These are phyloP conservation scores for Blera fallax DNA, from an alignment of 2,888 invertebrate genomes.

Conservation along the genomic window DNA sequence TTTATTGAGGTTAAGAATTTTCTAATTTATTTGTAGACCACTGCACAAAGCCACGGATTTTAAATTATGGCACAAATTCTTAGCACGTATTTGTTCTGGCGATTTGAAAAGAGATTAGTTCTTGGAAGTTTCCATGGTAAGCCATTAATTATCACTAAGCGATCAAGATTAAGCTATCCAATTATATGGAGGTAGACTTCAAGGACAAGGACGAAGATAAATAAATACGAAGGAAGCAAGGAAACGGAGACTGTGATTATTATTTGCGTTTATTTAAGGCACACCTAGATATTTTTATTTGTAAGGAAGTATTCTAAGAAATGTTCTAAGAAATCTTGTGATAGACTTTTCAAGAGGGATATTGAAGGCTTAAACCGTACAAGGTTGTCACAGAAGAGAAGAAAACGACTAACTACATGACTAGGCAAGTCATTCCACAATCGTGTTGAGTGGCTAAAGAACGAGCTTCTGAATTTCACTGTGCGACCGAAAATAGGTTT, in stretches of 20 bases:
- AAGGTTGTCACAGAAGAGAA: too few species aligned
- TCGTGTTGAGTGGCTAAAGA: too few species aligned
- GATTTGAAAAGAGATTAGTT: slow-evolving; percentile 58
- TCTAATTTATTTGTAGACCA: slow-evolving; percentile 66
- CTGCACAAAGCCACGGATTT: background rate
- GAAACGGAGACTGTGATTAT: background rate
- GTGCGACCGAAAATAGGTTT: too few species aligned
- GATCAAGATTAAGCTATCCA: slow-evolving; percentile 64
- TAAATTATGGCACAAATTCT: slow-evolving; percentile 37
- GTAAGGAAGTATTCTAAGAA: too few species aligned
- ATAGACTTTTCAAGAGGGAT: too few species aligned
- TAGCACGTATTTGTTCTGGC: slow-evolving; percentile 54
- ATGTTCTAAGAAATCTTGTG: too few species aligned
- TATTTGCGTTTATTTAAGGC: background rate
- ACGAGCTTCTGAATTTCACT: too few species aligned
- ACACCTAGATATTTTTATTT: background rate
- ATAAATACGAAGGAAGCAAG: background rate
- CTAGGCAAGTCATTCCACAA: too few species aligned
- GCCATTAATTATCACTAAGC: slow-evolving; percentile 62
- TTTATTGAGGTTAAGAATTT: slow-evolving; percentile 68
- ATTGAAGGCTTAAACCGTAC: too few species aligned
- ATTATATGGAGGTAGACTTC: slow-evolving; percentile 23
- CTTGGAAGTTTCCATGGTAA: slow-evolving; percentile 53
- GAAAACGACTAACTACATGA: too few species aligned
- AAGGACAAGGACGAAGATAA: slow-evolving; percentile 20